Evolutionary conservation across 2,888 invertebrate species (phyloP).

Genomic region (Philereme transversata): DNA sequence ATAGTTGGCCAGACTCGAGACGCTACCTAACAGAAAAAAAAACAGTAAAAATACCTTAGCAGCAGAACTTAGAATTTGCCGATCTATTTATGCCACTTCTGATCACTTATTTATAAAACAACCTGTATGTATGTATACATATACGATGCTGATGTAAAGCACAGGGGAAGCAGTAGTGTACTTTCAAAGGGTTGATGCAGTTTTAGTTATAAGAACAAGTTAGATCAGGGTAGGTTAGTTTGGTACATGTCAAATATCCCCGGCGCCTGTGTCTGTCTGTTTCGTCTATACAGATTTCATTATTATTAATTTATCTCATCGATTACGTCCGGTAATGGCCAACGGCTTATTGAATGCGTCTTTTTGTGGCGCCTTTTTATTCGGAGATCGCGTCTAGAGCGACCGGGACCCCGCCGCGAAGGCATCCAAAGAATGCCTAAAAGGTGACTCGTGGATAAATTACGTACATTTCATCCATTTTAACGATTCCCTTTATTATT

Average conservation of each 20-base stretch:
- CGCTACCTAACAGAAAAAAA: too few relatives aligned
- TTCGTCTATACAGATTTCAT: conserved; percentile 65
- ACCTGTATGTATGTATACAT: too few relatives aligned
- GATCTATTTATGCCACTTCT: too few relatives aligned
- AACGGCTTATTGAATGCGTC: conserved; percentile 81
- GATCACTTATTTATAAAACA: too few relatives aligned
- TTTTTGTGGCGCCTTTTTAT: conserved; percentile 83
- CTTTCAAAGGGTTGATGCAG: background rate
- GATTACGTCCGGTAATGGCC: conserved; percentile 80
- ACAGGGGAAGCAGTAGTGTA: too few relatives aligned
- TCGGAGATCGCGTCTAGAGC: conserved; percentile 79
- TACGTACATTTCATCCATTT: conserved; percentile 83
- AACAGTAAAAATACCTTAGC: too few relatives aligned
- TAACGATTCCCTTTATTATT: conserved; percentile 84
- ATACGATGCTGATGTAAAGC: too few relatives aligned
- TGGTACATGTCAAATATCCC: conserved; percentile 42
- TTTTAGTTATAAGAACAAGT: conserved; percentile 5
- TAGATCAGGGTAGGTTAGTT: conserved; percentile 5
- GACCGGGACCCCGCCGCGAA: conserved; percentile 75
- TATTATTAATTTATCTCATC: conserved; percentile 82
- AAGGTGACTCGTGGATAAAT: conserved; percentile 84
- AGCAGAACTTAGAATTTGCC: too few relatives aligned
- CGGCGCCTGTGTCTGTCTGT: conserved; percentile 45
- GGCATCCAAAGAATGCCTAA: conserved; percentile 82
- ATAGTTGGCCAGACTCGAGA: too few relatives aligned